These are phyloP conservation scores for Echeneis naucrates DNA, from an alignment of 2,797 vertebrate species.

Conservation along the genomic window DNA sequence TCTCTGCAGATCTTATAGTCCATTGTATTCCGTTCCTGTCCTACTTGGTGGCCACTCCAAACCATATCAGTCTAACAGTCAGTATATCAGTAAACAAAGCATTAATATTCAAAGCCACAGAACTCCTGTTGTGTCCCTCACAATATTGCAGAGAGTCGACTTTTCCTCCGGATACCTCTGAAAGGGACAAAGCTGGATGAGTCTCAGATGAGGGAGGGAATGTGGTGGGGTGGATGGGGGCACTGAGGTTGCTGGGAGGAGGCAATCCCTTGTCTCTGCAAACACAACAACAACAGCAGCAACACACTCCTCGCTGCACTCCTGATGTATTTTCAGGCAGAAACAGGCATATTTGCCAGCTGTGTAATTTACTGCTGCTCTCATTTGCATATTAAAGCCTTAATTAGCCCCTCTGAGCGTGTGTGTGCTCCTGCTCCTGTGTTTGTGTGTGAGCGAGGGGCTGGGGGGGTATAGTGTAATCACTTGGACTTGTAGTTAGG, in stretches of 20 bases:
- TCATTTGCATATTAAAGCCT: conserved; percentile 99
- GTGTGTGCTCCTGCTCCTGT: conserved; percentile 47
- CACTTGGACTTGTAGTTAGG: conserved; percentile 85
- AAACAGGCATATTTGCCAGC: conserved; percentile 99
- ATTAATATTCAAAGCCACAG: conserved; percentile 16
- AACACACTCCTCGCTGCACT: conserved; percentile 81
- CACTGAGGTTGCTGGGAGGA: conserved; percentile 31
- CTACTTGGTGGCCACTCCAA: too few relatives aligned
- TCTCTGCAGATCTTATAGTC: too few relatives aligned
- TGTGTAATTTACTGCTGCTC: conserved; percentile 96
- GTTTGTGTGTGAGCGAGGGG: conserved; percentile 33
- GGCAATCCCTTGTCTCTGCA: conserved; percentile 74
- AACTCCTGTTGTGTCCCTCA: conserved; percentile 23
- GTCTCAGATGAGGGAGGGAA: conserved; percentile 29
- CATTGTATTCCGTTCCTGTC: too few relatives aligned
- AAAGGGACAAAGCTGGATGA: conserved; percentile 62
- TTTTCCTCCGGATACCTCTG: conserved; percentile 51
- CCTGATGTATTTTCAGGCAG: conserved; percentile 87
- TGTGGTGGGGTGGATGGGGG: conserved; percentile 20
- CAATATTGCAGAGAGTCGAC: conserved; percentile 29
- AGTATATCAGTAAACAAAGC: conserved; percentile 14
- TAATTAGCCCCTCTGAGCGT: conserved; percentile 98
- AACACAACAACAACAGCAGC: conserved; percentile 76
- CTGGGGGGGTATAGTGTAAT: conserved; percentile 85
- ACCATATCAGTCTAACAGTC: too few relatives aligned